phyloP scores from a whole-genome alignment of 2,888 invertebrate species.

The Eurytoma adleriae region DNA sequence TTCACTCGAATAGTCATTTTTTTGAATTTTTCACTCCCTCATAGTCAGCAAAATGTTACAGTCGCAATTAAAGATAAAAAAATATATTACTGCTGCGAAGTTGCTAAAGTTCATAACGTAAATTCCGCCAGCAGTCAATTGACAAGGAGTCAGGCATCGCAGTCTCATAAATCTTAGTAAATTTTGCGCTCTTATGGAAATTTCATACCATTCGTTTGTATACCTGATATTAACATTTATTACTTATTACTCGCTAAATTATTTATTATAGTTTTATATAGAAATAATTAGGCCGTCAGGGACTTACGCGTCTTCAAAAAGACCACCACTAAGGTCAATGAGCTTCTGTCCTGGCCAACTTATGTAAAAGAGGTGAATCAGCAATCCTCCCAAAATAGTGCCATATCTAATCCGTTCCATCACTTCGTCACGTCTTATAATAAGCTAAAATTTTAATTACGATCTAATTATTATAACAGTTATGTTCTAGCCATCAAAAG shows the following conservation, averaged over 20 bases:
- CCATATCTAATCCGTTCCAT: conserved; percentile 22
- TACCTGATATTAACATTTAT: conserved; percentile 17
- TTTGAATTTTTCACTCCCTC: no score
- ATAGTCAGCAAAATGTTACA: background rate
- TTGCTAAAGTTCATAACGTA: conserved; percentile 27
- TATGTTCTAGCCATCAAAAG: background rate
- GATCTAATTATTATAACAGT: background rate
- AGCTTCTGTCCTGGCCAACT: conserved; percentile 40
- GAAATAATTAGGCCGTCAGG: background rate
- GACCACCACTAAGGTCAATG: conserved; percentile 17
- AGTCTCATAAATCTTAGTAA: conserved; percentile 21
- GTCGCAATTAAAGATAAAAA: background rate
- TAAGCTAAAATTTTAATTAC: conserved; percentile 8
- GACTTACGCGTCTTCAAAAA: conserved; percentile 23
- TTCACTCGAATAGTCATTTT: no score
- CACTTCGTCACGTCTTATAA: conserved; percentile 7
- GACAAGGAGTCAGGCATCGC: conserved; percentile 20
- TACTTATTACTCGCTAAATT: background rate
- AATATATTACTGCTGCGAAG: conserved; percentile 13
- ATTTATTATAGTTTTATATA: background rate
- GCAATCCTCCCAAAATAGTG: background rate
- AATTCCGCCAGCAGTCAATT: conserved; percentile 21
- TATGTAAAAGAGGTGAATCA: conserved; percentile 27
- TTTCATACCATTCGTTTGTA: conserved; percentile 24
- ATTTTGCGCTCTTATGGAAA: background rate